A percentile compares a stretch with the other conserved stretches of the same genome.
Conservation (phyloP, 1,140 invertebrate species). For the Drosophila pruinosa region DNA sequence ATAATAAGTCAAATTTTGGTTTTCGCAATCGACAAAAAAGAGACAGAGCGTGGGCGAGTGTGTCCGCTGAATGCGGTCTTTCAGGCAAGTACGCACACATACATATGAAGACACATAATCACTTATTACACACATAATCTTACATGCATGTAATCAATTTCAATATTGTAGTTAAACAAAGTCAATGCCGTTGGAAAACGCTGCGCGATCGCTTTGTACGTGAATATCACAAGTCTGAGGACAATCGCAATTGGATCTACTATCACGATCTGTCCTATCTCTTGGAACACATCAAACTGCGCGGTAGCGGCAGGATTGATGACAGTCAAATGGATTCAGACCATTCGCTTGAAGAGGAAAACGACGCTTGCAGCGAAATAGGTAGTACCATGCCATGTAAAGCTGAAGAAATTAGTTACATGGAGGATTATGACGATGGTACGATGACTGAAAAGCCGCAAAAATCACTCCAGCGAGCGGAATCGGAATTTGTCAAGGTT, state of each 20-base stretch:
- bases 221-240: conserved; percentile 16
- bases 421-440: too few relatives aligned
- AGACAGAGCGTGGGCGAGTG: conserved; percentile 13
- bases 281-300: conserved; percentile 11
- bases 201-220: conserved; percentile 36
- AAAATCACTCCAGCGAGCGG: too few relatives aligned
- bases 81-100: conserved; percentile 1
- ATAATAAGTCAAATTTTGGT: conserved; percentile 5
- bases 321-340: not conserved
- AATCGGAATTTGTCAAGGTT: too few relatives aligned
- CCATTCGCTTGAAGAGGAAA: not conserved
- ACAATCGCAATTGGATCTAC: not conserved
- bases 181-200: conserved; percentile 23
- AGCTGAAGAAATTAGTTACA: too few relatives aligned
- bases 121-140: too few relatives aligned
- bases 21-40: not conserved
- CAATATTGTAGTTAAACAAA: conserved; percentile 5
- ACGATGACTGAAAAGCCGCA: too few relatives aligned
- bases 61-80: conserved; percentile 1
- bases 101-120: not conserved
- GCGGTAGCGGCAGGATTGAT: not conserved
- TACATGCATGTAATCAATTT: too few relatives aligned
- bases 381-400: too few relatives aligned
- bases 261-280: conserved; percentile 16
- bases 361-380: not conserved